These are phyloP conservation scores for Sorex maritimensis DNA, from an alignment of 2,797 vertebrate species.

Conservation along the genomic window DNA sequence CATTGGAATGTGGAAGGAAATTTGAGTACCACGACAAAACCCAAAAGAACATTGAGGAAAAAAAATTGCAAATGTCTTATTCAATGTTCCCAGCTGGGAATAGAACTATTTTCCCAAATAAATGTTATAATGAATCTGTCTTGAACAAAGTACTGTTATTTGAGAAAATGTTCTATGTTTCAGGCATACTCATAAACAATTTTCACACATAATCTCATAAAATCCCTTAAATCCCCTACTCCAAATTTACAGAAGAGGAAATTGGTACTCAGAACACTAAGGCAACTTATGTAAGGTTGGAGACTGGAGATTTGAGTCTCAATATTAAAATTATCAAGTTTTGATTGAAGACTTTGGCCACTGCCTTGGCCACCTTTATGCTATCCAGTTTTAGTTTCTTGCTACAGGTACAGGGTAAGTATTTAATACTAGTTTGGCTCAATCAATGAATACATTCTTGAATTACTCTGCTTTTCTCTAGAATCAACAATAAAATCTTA, in stretches of 20 bases:
- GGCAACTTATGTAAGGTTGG: background rate
- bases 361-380: background rate
- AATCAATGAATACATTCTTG: background rate
- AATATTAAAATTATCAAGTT: background rate
- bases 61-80: background rate
- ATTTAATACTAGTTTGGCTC: conserved; percentile 23
- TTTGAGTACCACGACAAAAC: background rate
- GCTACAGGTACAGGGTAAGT: background rate
- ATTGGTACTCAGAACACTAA: conserved; percentile 1
- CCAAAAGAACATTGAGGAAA: background rate
- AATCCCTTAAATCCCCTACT: conserved; percentile 22
- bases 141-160: background rate
- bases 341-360: conserved; percentile 4
- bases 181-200: background rate
- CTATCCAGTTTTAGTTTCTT: background rate
- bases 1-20: background rate
- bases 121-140: background rate
- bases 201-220: conserved; percentile 29
- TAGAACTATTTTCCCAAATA: background rate
- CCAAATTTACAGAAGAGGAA: conserved; percentile 57
- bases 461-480: conserved; percentile 40
- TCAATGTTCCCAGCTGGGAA: background rate
- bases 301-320: conserved; percentile 11
- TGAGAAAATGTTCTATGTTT: background rate
- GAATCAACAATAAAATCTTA: conserved; percentile 5